Percentiles rank a stretch among this genome's conserved stretches.
These are phyloP conservation scores for Paguma larvata DNA, from an alignment of 2,797 vertebrate species.

Conservation along the genomic window DNA sequence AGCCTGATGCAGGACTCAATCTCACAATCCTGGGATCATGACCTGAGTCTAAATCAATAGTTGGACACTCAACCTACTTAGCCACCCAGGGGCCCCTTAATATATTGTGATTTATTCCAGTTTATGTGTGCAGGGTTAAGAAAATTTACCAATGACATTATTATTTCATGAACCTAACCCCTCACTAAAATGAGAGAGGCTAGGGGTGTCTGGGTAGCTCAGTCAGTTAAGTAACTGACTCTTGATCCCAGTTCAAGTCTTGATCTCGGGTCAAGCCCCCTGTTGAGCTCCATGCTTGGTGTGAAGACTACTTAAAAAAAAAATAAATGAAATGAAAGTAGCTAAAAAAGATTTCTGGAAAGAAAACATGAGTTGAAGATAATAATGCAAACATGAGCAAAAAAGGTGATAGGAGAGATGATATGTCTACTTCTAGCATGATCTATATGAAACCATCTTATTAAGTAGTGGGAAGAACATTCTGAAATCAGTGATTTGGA, in stretches of 20 bases:
- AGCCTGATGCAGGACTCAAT: no score
- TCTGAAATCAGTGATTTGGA: conserved; percentile 35
- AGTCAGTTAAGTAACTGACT: no score
- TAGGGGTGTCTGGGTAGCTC: background rate
- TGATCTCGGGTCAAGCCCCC: no score
- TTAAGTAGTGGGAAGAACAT: background rate
- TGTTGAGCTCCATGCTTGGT: no score
- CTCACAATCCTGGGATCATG: no score
- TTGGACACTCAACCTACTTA: no score
- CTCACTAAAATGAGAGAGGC: conserved; percentile 27
- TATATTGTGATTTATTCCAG: background rate
- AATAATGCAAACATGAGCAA: background rate
- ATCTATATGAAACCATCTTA: background rate
- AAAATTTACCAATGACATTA: conserved; percentile 3
- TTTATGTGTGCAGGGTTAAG: background rate
- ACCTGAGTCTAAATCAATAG: no score
- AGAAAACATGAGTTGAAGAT: conserved; percentile 29
- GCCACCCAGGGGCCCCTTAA: background rate
- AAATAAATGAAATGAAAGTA: no score
- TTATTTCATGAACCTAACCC: conserved; percentile 36
- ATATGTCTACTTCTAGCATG: background rate
- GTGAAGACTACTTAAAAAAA: no score
- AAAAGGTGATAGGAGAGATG: background rate
- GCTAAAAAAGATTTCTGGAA: conserved; percentile 50
- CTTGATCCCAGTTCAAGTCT: no score